phyloP scores from a whole-genome alignment of 2,797 vertebrate species.

The Cichlasoma orientale region DNA sequence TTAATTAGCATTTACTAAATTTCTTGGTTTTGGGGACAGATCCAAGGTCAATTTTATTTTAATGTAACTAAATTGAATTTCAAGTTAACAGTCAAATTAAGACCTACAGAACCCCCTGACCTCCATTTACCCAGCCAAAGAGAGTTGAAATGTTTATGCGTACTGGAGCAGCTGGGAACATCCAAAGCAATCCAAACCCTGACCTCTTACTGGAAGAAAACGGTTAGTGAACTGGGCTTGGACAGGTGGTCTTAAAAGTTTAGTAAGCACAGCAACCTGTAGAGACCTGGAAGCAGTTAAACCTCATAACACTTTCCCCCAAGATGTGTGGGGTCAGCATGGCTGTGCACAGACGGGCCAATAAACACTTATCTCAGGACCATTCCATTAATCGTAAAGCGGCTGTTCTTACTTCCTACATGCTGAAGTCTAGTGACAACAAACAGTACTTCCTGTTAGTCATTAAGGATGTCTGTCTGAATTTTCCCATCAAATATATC shows the following conservation, averaged over 20 bases:
- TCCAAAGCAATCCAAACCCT: conserved; percentile 44
- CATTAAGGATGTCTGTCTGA: conserved; percentile 7
- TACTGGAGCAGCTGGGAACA: conserved; percentile 46
- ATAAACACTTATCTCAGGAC: conserved; percentile 75
- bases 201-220: conserved; percentile 58
- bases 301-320: conserved; percentile 47
- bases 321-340: conserved; percentile 55
- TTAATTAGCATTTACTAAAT: conserved; percentile 67
- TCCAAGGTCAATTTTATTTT: conserved; percentile 66
- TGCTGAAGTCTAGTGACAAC: conserved; percentile 25
- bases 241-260: conserved; percentile 72
- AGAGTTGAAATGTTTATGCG: conserved; percentile 19
- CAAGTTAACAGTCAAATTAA: conserved; percentile 32
- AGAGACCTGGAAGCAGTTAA: conserved; percentile 73
- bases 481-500: background rate
- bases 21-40: conserved; percentile 62
- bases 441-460: conserved; percentile 27
- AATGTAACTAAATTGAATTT: conserved; percentile 45
- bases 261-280: conserved; percentile 55
- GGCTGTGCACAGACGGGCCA: conserved; percentile 56
- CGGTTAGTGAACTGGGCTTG: conserved; percentile 43
- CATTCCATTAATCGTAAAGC: conserved; percentile 65
- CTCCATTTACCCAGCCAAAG: conserved; percentile 17
- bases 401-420: conserved; percentile 56
- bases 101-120: conserved; percentile 43